Evolutionary conservation across 2,797 vertebrate species (phyloP).

Genomic region (Alauda arvensis): DNA sequence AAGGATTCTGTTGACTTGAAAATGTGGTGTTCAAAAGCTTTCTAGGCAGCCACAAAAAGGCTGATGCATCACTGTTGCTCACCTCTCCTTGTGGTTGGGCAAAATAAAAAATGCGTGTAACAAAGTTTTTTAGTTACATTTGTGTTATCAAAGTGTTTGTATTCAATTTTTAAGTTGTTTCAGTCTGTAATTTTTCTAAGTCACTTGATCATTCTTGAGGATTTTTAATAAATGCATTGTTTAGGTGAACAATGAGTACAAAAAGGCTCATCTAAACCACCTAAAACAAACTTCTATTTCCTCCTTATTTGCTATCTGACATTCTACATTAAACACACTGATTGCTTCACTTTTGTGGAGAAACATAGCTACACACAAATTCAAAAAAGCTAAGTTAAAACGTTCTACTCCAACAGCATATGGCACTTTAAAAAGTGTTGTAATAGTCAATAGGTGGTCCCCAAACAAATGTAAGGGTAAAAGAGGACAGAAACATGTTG

Average conservation of each 20-base stretch:
- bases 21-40: background rate
- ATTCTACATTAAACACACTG: background rate
- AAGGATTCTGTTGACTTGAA: constrained; percentile 12
- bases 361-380: background rate
- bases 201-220: background rate
- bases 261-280: background rate
- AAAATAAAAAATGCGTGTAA: background rate
- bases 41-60: background rate
- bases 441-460: background rate
- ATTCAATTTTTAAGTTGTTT: background rate
- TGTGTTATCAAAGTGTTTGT: background rate
- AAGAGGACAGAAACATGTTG: background rate
- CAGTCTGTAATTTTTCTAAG: background rate
- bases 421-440: background rate
- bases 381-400: background rate
- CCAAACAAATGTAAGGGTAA: background rate
- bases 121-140: background rate
- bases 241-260: background rate
- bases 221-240: background rate
- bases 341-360: background rate
- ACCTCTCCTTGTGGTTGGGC: background rate
- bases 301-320: background rate
- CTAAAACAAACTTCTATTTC: background rate
- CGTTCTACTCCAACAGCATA: background rate
- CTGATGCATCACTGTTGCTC: background rate